Conservation (phyloP, 2,888 invertebrate genomes). For the Cerastis leucographa region DNA sequence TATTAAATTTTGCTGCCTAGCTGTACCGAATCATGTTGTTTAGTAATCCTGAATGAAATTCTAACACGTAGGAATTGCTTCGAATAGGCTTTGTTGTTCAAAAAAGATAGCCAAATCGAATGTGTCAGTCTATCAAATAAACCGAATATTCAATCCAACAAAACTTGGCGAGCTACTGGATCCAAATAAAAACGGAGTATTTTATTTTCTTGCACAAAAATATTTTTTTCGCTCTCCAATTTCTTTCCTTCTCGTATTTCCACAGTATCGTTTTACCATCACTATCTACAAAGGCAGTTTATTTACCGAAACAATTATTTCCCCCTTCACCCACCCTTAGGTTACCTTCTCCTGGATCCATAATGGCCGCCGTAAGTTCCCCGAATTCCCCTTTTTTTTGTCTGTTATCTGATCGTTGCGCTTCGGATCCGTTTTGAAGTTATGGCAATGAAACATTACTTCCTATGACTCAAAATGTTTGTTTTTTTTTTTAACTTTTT, state of each 20-base stretch:
- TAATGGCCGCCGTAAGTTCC: constrained; percentile 33
- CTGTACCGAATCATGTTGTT: too few species aligned
- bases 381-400: constrained; percentile 17
- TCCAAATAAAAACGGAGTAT: not conserved
- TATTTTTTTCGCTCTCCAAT: constrained; percentile 18
- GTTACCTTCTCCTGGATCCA: not conserved
- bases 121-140: not conserved
- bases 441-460: not conserved
- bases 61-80: too few species aligned
- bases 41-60: too few species aligned
- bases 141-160: not conserved
- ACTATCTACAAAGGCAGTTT: constrained; percentile 49
- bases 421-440: constrained; percentile 16
- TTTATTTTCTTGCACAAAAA: not conserved
- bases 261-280: constrained; percentile 41
- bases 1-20: too few species aligned
- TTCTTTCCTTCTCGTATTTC: constrained; percentile 38
- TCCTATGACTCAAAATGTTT: not conserved
- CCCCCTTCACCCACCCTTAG: constrained; percentile 21
- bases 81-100: too few species aligned
- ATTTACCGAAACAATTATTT: constrained; percentile 58
- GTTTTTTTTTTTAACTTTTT: not conserved
- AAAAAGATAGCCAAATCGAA: too few species aligned
- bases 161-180: not conserved
- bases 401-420: constrained; percentile 36